Conservation (phyloP, 2,888 invertebrate genomes). For the Lomographa bimaculata region DNA sequence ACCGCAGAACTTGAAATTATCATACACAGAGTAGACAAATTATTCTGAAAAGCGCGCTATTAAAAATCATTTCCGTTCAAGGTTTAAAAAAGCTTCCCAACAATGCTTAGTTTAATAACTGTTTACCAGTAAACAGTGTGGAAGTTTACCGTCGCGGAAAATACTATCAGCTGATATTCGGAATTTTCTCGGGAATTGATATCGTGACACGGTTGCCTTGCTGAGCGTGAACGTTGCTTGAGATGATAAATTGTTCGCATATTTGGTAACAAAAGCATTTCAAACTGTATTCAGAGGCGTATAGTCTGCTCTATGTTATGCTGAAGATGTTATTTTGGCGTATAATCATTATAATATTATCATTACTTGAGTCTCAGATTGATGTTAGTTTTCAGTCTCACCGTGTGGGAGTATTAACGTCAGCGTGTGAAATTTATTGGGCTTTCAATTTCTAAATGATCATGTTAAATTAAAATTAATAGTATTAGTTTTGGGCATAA, state of each 20-base stretch:
- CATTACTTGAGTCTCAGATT: neutral
- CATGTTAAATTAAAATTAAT: no score
- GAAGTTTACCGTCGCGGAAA: conserved; percentile 54
- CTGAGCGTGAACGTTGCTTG: conserved; percentile 33
- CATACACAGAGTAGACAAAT: no score
- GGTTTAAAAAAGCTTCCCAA: no score
- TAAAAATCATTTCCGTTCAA: no score
- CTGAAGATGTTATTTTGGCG: conserved; percentile 16
- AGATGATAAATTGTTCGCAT: conserved; percentile 25
- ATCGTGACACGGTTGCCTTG: conserved; percentile 33
- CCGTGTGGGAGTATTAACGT: no score
- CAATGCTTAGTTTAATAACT: conserved; percentile 13
- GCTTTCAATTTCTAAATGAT: no score
- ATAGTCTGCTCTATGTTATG: conserved; percentile 12
- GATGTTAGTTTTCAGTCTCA: no score
- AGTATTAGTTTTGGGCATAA: no score
- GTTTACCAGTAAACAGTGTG: conserved; percentile 32
- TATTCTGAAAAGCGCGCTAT: no score
- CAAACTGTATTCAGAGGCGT: conserved; percentile 12
- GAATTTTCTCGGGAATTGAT: conserved; percentile 39
- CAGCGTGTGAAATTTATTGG: no score
- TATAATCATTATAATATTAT: conserved; percentile 4
- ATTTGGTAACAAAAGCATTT: conserved; percentile 25
- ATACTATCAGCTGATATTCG: conserved; percentile 49
- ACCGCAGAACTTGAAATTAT: no score